Base-by-base conservation (phyloP, 1,140 invertebrate species). In the Zaprionus camerounensis region DNA sequence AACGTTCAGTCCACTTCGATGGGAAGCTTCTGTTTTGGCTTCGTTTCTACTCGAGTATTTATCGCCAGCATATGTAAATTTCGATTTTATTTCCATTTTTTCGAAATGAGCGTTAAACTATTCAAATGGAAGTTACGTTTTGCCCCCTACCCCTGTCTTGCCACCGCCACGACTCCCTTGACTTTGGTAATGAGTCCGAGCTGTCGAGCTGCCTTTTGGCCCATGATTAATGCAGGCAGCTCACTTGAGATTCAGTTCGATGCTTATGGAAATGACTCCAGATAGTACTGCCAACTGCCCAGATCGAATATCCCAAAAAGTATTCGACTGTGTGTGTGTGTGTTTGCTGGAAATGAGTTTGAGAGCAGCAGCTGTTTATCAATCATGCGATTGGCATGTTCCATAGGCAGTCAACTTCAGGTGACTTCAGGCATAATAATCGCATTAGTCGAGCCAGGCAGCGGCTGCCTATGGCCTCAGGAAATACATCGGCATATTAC, bases 401-500 rank as follows among this genome's bases (percentile, higher is more conserved):
- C 77, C 41, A 65, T 20, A 64, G 59, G 51, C 72, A 56, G 26
- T 38, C 72, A 49, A 22, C 68, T 71, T 62, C 67, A 64, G 67
- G 64, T 77, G 69, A 79, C 64, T 79, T 55, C 20, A 71, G 81
- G 81, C 84, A 88, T 88, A 81, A 71, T 81, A 88, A 90, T 90
- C 81, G 84, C 81, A 84, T 90, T 90, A 90, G 84, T 81, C 71
- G 77, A 28, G 9, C 31, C 31, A 34, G 31, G 31, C 31, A 34
- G 9, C 31, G 5, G 6, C 11, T 20, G 17, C 9, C 77, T 75
- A 71, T 74, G 80, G 80, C 63, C 84, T 68, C 81, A 88, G 84
- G 84, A 88, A 88, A 88, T 71, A 90, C 84, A 84, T 78, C 69
- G 78, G 74, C 65, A 77, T 58, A 81, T 88, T 88, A 84, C 78